These are phyloP conservation scores for Ypsolopha sequella DNA, from an alignment of 2,888 invertebrate genomes.

Conservation along the genomic window DNA sequence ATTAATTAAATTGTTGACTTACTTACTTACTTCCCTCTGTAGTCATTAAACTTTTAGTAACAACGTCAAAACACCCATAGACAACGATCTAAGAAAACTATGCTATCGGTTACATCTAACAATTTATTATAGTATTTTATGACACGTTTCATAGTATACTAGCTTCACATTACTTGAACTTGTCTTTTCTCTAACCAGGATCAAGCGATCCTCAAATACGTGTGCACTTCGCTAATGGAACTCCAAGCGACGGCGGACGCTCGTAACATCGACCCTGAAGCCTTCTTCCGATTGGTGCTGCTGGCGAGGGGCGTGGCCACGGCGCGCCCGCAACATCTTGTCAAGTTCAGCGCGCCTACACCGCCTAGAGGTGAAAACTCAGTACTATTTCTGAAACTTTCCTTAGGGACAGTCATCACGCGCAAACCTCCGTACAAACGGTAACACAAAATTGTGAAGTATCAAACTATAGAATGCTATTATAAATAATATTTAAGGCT, in stretches of 20 bases:
- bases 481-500: too few relatives aligned
- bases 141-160: not conserved
- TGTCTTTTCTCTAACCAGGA: slow-evolving; percentile 63
- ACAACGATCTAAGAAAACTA: too few relatives aligned
- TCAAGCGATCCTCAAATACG: slow-evolving; percentile 86
- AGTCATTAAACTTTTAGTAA: too few relatives aligned
- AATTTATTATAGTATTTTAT: not conserved
- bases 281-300: slow-evolving; percentile 87
- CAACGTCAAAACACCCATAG: too few relatives aligned
- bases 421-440: not conserved
- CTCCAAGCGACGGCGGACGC: slow-evolving; percentile 74
- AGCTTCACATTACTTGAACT: too few relatives aligned
- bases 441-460: not conserved
- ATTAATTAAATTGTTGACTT: too few relatives aligned
- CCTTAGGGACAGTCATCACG: too few relatives aligned
- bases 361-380: too few relatives aligned
- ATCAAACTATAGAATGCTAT: not conserved
- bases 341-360: slow-evolving; percentile 49
- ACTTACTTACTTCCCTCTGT: too few relatives aligned
- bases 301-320: slow-evolving; percentile 89
- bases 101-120: too few relatives aligned
- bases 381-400: too few relatives aligned
- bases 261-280: slow-evolving; percentile 87
- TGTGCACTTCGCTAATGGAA: slow-evolving; percentile 74
- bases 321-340: slow-evolving; percentile 83